A percentile compares a stretch with the other conserved stretches of the same genome.
Conservation (phyloP, 64 coral and sea anemone species). For the Montipora efflorescens region DNA sequence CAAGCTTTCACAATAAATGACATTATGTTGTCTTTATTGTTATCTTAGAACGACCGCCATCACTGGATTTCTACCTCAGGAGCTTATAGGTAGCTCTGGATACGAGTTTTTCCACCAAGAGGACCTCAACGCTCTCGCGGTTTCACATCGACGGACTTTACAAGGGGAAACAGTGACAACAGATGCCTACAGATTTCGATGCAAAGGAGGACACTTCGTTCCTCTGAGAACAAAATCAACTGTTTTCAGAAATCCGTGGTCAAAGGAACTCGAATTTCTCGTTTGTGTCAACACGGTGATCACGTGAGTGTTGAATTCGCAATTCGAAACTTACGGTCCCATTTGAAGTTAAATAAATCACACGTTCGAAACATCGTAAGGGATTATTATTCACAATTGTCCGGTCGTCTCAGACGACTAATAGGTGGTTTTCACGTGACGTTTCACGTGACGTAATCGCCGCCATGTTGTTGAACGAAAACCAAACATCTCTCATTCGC, state of each 20-base stretch:
- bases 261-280: conserved; percentile 78
- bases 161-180: background rate
- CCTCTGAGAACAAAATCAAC: conserved; percentile 37
- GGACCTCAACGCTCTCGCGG: conserved; percentile 44
- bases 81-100: conserved; percentile 72
- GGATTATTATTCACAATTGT: too few species aligned
- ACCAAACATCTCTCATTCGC: too few species aligned
- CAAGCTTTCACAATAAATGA: too few species aligned
- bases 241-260: conserved; percentile 72
- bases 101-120: conserved; percentile 87
- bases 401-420: too few species aligned
- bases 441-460: too few species aligned
- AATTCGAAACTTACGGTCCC: too few species aligned
- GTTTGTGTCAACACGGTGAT: conserved; percentile 43
- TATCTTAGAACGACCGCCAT: conserved; percentile 61
- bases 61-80: conserved; percentile 86
- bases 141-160: conserved; percentile 58
- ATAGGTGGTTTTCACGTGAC: too few species aligned
- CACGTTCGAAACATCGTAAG: too few species aligned
- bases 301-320: background rate
- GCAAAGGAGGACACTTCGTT: conserved; percentile 76
- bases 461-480: too few species aligned
- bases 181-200: conserved; percentile 49
- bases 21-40: background rate
- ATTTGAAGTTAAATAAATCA: too few species aligned